Evolutionary conservation across 1,140 invertebrate species (phyloP), one percentile per base, ranked within the genome.

Genomic region (Drosophila gunungcola): DNA sequence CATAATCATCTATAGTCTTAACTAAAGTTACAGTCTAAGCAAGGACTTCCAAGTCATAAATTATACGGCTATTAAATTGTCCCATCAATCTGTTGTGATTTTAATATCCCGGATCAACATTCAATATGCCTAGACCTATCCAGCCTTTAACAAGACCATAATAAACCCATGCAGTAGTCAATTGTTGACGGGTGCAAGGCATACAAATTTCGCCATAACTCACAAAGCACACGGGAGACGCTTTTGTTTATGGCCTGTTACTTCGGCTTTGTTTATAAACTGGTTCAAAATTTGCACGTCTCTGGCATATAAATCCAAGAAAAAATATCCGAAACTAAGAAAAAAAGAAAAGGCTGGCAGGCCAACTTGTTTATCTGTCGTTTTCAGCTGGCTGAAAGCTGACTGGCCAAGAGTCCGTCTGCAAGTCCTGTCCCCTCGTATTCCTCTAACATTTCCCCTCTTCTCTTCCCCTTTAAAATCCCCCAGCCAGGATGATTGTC

Each of bases 221-320:
- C 54, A 62, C 9, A 43, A 13, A 49, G 7, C 55, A 53, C 65
- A 54, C 21, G 54, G 49, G 58, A 41, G 52, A 52, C 39, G 43
- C 52, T 58, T 84, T 76, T 80, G 80, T 80, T 72, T 83, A 73
- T 45, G 45, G 63, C 60, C 57, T 79, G 76, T 57, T 62, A 55
- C 57, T 67, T 53, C 61, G 73, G 83, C 74, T 78, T 89, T 86
- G 80, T 82, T 89, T 88, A 82, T 82, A 76, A 86, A 86, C 83
- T 86, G 79, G 84, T 88, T 83, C 84, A 86, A 89, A 88, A 77
- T 79, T 83, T 76, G 83, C 83, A 86, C 83, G 83, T 83, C 83
- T 86, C 56, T 78, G 80, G 76, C 80, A 83, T 65, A 84, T 82
- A 82, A 80, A 80, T 80, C 54, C 52, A 56, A 56, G 65, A 70